Evolutionary conservation across 2,888 invertebrate species (phyloP), one percentile per base, ranked within the genome.

Genomic region (Cosmia pyralina): DNA sequence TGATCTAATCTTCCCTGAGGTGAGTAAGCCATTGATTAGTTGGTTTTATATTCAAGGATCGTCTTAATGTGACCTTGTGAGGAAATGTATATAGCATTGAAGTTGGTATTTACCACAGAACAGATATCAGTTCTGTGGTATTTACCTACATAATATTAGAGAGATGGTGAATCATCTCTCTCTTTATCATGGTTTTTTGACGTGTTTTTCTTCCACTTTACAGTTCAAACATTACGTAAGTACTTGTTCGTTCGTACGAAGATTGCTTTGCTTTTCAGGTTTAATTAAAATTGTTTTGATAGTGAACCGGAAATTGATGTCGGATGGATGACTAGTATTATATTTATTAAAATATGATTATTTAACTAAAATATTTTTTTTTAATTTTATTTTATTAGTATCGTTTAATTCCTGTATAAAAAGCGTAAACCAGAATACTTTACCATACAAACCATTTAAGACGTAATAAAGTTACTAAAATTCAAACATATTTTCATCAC

Each of bases 11-110:
- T 17, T 67, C 17, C 52, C n/a, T n/a, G 19, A 38, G 13, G n/a
- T 80, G 80, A 77, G 38, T 82, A 69, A 81, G 41, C 13, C 28
- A 41, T 62, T 63, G 57, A 62, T 72, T 44, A 53, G 8, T 19
- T 57, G n/a, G 6, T 62, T 79, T 57, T 57, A 34, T 62, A 79
- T 72, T 75, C 79, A 62, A 38, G 34, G 44, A 38, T 57, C 13
- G 62, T 62, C 17, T n/a, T 62, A 17, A 17, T 15, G 55, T 72
- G 44, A 55, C 74, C 55, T 55, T 44, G 63, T 15, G 34, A 44
- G 15, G 13, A 76, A 50, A 44, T 44, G 8, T 22, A 58, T 76
- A 53, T 74, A 34, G 59, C 48, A 64, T 55, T 72, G 28, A 52
- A 28, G 46, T 59, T 64, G 34, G 34, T 48, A 64, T 60, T 59